phyloP scores from a whole-genome alignment of 2,113 vertebrate genomes.

The Pelecanoides urinatrix region DNA sequence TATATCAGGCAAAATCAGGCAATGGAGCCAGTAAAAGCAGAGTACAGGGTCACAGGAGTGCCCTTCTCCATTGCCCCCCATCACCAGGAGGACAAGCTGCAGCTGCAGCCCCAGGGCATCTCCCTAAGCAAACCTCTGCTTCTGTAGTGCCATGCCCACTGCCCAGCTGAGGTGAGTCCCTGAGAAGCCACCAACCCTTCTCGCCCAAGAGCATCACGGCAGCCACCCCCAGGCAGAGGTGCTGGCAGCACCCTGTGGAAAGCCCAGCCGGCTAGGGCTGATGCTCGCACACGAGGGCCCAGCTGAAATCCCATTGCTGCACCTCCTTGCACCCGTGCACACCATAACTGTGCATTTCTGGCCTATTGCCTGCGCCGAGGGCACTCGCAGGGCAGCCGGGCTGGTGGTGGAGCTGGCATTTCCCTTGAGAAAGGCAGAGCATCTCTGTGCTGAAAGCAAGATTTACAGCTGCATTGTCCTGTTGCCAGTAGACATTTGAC shows the following conservation, averaged over 20 bases:
- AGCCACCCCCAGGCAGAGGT: not conserved
- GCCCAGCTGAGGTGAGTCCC: not conserved
- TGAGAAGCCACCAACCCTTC: not conserved
- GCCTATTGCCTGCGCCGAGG: fast-evolving
- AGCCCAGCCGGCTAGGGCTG: not conserved
- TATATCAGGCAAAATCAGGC: not conserved
- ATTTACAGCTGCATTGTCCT: not conserved
- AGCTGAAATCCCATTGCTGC: not conserved
- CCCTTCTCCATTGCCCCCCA: not conserved
- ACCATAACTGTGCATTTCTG: not conserved
- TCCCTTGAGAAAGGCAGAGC: not conserved
- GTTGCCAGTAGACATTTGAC: conserved; percentile 64
- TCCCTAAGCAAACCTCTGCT: not conserved
- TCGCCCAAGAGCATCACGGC: fast-evolving
- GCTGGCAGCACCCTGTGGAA: fast-evolving
- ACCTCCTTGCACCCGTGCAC: no score
- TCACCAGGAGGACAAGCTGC: not conserved
- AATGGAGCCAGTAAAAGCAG: not conserved
- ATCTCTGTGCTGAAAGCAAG: not conserved
- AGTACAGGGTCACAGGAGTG: not conserved
- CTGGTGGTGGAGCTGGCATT: not conserved
- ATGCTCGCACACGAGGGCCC: fast-evolving
- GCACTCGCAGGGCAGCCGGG: fast-evolving
- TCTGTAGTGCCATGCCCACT: not conserved
- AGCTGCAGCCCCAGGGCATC: not conserved